phyloP scores from a whole-genome alignment of 1,140 invertebrate genomes.

The Brachionus rotundiformis region DNA sequence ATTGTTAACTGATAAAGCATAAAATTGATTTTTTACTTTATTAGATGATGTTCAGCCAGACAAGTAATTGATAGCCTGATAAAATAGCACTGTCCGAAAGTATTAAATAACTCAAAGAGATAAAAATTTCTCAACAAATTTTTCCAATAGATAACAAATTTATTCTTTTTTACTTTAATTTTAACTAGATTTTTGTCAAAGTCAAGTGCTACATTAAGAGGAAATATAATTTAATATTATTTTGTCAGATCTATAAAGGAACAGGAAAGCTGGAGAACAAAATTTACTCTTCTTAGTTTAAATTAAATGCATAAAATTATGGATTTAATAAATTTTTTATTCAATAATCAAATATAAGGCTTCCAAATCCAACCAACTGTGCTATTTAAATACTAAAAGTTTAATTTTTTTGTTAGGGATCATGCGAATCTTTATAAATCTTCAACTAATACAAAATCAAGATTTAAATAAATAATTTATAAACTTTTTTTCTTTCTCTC shows the following conservation, averaged over 20 bases:
- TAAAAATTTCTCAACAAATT: no score
- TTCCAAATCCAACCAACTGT: neutral
- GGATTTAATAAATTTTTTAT: neutral
- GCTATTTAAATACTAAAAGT: neutral
- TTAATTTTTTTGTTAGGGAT: neutral
- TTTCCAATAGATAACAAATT: neutral
- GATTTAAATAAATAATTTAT: constrained; percentile 23
- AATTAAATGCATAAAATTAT: neutral
- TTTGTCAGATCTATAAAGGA: neutral
- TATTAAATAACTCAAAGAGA: no score
- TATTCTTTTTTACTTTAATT: neutral
- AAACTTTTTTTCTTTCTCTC: neutral
- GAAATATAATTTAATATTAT: neutral
- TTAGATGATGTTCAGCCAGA: neutral
- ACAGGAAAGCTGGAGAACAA: neutral
- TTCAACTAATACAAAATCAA: neutral
- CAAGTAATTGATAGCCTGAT: neutral
- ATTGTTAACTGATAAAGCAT: neutral
- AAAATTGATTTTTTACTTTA: neutral
- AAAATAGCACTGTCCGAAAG: no score
- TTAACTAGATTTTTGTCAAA: neutral
- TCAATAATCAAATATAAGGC: constrained; percentile 7
- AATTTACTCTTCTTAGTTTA: neutral
- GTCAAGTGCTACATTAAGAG: neutral
- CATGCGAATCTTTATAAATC: neutral